A percentile compares a stretch with the other conserved stretches of the same genome.
Evolutionary conservation across 2,113 vertebrate species (phyloP).

Genomic region (Callopanchax toddi): DNA sequence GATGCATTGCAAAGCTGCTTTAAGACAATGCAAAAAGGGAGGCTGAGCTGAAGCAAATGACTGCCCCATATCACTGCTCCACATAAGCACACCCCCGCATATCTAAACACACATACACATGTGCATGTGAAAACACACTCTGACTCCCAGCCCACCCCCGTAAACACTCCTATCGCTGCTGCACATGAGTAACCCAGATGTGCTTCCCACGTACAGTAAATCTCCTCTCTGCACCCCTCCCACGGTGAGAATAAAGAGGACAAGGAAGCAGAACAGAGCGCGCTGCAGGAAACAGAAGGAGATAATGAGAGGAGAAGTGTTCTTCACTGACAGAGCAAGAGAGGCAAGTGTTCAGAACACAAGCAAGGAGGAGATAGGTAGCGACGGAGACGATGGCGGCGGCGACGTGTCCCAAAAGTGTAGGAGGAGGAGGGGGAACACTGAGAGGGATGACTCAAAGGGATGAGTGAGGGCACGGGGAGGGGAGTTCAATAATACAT

Average conservation of each 20-base stretch:
- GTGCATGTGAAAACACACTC: conserved; percentile 23
- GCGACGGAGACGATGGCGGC: neutral
- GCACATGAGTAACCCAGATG: conserved; percentile 65
- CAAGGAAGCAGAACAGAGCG: conserved; percentile 2
- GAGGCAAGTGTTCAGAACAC: neutral
- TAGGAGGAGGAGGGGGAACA: conserved; percentile 1
- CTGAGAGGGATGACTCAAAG: conserved; percentile 31
- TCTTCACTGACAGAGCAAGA: neutral
- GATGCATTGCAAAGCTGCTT: conserved; percentile 52
- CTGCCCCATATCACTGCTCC: conserved; percentile 39
- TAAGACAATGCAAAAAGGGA: conserved; percentile 43
- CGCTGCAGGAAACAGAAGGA: conserved; percentile 12
- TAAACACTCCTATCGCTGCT: conserved; percentile 40
- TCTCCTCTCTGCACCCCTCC: conserved; percentile 29
- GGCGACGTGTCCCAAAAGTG: neutral
- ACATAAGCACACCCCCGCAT: conserved; percentile 39
- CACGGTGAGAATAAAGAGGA: conserved; percentile 17
- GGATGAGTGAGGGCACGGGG: conserved; percentile 13
- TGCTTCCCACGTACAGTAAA: conserved; percentile 52
- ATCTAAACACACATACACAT: neutral
- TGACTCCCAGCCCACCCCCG: conserved; percentile 31
- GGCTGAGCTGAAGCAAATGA: conserved; percentile 36
- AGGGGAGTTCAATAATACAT: conserved; percentile 48
- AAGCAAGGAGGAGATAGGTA: neutral
- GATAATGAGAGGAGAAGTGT: conserved; percentile 9